Evolutionary conservation across 2,113 vertebrate species (phyloP).

Genomic region (Acanthisitta chloris): DNA sequence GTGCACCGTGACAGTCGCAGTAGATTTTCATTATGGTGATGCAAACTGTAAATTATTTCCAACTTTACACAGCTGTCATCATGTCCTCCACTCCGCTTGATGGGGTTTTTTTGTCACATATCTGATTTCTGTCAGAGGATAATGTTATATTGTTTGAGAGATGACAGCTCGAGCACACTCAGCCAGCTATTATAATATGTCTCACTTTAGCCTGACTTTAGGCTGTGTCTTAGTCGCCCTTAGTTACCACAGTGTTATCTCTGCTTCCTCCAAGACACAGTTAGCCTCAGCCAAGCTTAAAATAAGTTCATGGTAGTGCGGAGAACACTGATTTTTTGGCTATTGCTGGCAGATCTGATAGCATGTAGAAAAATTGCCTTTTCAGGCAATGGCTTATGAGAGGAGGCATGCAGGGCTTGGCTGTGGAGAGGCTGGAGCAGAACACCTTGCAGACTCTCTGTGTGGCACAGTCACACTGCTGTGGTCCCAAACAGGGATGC

Average conservation of each 20-base stretch:
- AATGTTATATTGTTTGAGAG: conserved; percentile 59
- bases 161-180: conserved; percentile 57
- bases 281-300: neutral
- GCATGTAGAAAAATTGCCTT: neutral
- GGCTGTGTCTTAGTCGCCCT: conserved; percentile 1
- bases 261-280: neutral
- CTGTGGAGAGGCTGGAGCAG: neutral
- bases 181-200: conserved; percentile 64
- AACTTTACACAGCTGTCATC: conserved; percentile 60
- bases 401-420: neutral
- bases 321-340: neutral
- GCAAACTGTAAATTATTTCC: conserved; percentile 67
- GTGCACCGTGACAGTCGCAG: conserved; percentile 8
- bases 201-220: conserved; percentile 60
- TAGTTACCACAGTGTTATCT: neutral
- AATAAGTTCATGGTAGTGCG: neutral
- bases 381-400: neutral
- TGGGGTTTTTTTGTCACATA: conserved; percentile 54
- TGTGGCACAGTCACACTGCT: accelerated
- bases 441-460: neutral
- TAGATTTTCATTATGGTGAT: conserved; percentile 68
- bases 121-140: conserved; percentile 70
- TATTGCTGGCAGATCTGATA: neutral
- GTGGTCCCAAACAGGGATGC: neutral
- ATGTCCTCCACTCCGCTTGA: conserved; percentile 39